These are phyloP conservation scores for Pseudoips prasinana DNA, from an alignment of 2,888 invertebrate genomes.

Conservation along the genomic window DNA sequence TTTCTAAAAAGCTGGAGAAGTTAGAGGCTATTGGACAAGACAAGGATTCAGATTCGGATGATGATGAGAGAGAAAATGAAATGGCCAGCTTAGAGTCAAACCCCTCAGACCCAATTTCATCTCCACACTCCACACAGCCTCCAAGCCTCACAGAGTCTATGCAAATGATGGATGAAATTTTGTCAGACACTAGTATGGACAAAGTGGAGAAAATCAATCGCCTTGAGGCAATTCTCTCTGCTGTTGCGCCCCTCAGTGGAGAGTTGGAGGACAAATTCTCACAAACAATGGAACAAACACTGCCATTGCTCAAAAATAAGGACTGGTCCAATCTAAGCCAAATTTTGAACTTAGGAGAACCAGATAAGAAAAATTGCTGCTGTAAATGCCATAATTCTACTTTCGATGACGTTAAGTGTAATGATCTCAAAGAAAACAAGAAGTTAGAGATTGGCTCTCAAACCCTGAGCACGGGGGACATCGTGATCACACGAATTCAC, in stretches of 20 bases:
- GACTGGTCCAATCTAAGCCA: conserved; percentile 78
- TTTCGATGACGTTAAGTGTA: conserved; percentile 63
- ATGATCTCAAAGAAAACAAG: conserved; percentile 73
- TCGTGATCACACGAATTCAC: conserved; percentile 93
- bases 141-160: conserved; percentile 93
- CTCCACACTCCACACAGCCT: conserved; percentile 89
- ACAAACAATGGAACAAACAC: conserved; percentile 77
- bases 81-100: conserved; percentile 91
- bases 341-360: conserved; percentile 70
- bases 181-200: conserved; percentile 92
- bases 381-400: conserved; percentile 81
- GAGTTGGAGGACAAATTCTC: conserved; percentile 79
- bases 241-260: conserved; percentile 87
- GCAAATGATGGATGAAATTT: conserved; percentile 93
- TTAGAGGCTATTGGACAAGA: conserved; percentile 91
- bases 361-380: conserved; percentile 72
- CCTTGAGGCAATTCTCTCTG: conserved; percentile 91
- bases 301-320: conserved; percentile 77
- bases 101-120: conserved; percentile 88
- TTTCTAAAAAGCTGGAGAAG: conserved; percentile 95
- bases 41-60: conserved; percentile 88
- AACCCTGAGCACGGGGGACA: conserved; percentile 95
- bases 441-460: conserved; percentile 86
- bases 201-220: conserved; percentile 93
- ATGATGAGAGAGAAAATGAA: conserved; percentile 87